A percentile compares a stretch with the other conserved stretches of the same genome.
Evolutionary conservation across 2,888 invertebrate genomes (phyloP).

Genomic region (Cheilosia grossa): DNA sequence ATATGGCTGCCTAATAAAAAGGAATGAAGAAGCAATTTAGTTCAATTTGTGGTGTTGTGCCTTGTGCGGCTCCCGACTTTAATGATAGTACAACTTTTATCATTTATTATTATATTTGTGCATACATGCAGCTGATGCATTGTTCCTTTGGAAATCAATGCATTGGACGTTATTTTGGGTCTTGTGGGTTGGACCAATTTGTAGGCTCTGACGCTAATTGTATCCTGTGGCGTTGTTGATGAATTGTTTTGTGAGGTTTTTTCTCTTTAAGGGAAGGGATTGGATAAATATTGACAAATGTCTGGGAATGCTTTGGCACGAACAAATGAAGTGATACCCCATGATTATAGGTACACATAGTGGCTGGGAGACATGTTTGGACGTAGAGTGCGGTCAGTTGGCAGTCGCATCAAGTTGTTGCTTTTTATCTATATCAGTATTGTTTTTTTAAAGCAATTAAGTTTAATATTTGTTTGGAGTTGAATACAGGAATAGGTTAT

Average conservation of each 20-base stretch:
- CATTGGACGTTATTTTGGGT: not conserved
- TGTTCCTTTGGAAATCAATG: not conserved
- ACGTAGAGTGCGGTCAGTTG: no score
- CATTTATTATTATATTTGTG: slow-evolving; percentile 31
- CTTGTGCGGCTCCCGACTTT: slow-evolving; percentile 1
- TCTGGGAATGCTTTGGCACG: not conserved
- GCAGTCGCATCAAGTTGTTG: no score
- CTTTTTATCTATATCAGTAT: no score
- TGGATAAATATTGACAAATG: slow-evolving; percentile 25
- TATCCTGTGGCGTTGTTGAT: slow-evolving; percentile 19
- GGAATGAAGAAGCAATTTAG: slow-evolving; percentile 37
- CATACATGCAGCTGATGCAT: not conserved
- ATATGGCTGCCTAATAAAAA: slow-evolving; percentile 24
- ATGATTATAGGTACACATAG: no score
- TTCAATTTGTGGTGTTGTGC: slow-evolving; percentile 21
- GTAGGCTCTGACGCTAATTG: slow-evolving; percentile 32
- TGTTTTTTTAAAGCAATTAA: no score
- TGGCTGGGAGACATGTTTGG: not conserved
- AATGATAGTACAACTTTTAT: slow-evolving; percentile 43
- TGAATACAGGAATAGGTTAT: no score
- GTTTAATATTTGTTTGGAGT: no score
- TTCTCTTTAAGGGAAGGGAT: not conserved
- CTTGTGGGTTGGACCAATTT: slow-evolving; percentile 5
- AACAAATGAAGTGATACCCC: no score
- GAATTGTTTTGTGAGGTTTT: not conserved